Evolutionary conservation across 2,797 vertebrate species (phyloP).

Genomic region (Eulemur rubriventer): DNA sequence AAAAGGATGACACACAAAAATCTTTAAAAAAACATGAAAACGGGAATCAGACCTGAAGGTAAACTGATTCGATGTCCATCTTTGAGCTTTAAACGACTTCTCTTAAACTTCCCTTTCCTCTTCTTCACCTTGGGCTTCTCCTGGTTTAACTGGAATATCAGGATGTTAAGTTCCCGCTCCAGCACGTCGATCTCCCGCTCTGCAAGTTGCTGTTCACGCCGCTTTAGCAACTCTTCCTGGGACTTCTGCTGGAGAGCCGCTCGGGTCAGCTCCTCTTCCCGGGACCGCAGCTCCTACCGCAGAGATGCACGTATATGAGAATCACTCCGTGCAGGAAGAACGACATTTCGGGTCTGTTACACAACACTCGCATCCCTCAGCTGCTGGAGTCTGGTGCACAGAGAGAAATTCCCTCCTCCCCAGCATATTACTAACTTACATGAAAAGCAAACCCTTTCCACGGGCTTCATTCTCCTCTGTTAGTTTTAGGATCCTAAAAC

Average conservation of each 20-base stretch:
- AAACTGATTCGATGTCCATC: constrained; percentile 97
- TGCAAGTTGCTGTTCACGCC: constrained; percentile 94
- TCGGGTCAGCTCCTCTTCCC: constrained; percentile 94
- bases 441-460: background rate
- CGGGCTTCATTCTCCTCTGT: background rate
- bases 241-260: constrained; percentile 97
- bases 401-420: background rate
- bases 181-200: constrained; percentile 96
- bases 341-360: background rate
- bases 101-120: constrained; percentile 96
- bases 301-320: background rate
- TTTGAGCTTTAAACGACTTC: constrained; percentile 94
- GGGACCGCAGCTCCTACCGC: constrained; percentile 93
- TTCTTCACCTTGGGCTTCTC: constrained; percentile 97
- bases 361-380: background rate
- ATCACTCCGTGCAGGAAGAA: background rate
- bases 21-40: rapidly evolving
- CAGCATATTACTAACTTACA: background rate
- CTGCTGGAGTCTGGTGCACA: background rate
- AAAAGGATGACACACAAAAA: too few species aligned
- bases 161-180: constrained; percentile 95
- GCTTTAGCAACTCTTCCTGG: constrained; percentile 93
- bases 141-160: constrained; percentile 97
- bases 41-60: constrained; percentile 91
- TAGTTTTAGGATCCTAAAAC: background rate